Evolutionary conservation across 2,797 vertebrate genomes (phyloP).

Genomic region (Peromyscus attwateri): DNA sequence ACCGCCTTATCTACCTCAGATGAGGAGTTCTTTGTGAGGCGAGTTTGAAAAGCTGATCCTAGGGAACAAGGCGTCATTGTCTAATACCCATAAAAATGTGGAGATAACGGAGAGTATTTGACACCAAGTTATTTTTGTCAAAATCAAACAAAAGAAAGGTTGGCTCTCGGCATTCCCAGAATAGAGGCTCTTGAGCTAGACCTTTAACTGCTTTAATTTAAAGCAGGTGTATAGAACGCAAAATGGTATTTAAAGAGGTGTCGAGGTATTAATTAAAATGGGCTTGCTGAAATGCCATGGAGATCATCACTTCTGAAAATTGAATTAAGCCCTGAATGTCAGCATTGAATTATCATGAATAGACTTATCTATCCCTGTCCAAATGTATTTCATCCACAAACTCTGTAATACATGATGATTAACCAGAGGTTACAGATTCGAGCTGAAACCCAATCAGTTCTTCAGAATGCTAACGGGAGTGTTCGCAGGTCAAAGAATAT

Average conservation of each 20-base stretch:
- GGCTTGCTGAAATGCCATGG: constrained; percentile 73
- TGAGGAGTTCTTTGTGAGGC: constrained; percentile 26
- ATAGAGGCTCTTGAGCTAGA: constrained; percentile 51
- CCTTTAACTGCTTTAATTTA: constrained; percentile 69
- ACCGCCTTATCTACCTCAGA: neutral
- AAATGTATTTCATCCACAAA: constrained; percentile 74
- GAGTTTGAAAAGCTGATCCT: neutral
- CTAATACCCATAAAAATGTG: neutral
- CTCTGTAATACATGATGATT: constrained; percentile 75
- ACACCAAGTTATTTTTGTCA: neutral
- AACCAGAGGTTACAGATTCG: constrained; percentile 66
- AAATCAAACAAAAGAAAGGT: constrained; percentile 43
- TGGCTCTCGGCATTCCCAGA: constrained; percentile 61
- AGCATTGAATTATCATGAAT: constrained; percentile 75
- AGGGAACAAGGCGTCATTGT: constrained; percentile 47
- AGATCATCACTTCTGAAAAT: constrained; percentile 78
- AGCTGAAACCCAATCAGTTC: constrained; percentile 58
- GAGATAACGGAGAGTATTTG: constrained; percentile 4
- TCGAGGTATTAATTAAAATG: constrained; percentile 77
- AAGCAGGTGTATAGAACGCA: constrained; percentile 66
- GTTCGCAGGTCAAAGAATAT: constrained; percentile 71
- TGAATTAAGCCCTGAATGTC: constrained; percentile 78
- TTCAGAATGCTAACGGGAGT: constrained; percentile 59
- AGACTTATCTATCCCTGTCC: constrained; percentile 72
- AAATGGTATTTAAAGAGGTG: constrained; percentile 77